These are phyloP conservation scores for Mobula birostris DNA, from an alignment of 2,113 vertebrate genomes.

Conservation along the genomic window DNA sequence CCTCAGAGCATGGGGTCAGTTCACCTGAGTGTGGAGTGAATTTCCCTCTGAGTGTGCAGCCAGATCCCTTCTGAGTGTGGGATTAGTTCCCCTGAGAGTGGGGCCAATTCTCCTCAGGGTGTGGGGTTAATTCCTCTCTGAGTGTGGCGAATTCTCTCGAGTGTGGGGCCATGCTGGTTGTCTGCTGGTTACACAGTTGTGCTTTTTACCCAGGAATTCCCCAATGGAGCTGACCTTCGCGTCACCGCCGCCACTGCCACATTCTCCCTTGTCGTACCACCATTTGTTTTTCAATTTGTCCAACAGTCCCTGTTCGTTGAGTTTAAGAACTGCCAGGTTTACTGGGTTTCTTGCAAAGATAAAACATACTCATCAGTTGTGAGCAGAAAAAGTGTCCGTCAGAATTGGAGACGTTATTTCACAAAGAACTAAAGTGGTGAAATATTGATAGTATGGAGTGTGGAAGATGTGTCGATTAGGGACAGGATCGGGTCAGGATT, in stretches of 20 bases:
- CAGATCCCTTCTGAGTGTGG: too few relatives aligned
- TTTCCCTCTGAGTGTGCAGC: too few relatives aligned
- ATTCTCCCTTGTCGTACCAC: slow-evolving; percentile 99
- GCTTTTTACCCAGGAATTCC: slow-evolving; percentile 76
- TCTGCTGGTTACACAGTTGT: slow-evolving; percentile 88
- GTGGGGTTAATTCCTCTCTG: too few relatives aligned
- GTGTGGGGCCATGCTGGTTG: neutral
- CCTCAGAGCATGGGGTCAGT: too few relatives aligned
- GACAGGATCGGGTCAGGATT: too few relatives aligned
- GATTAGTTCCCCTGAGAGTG: too few relatives aligned
- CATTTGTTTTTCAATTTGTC: slow-evolving; percentile 99
- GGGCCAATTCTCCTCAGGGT: too few relatives aligned
- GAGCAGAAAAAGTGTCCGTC: slow-evolving; percentile 72
- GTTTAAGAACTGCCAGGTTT: slow-evolving; percentile 99
- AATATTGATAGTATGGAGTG: neutral
- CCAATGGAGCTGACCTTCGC: slow-evolving; percentile 99
- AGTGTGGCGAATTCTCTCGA: too few relatives aligned
- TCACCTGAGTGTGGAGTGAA: too few relatives aligned
- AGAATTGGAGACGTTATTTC: slow-evolving; percentile 57
- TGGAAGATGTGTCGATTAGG: too few relatives aligned
- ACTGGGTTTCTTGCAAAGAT: slow-evolving; percentile 99
- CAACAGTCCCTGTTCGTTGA: slow-evolving; percentile 99
- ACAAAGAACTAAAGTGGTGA: neutral
- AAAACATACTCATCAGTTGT: slow-evolving; percentile 83
- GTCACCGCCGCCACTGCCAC: slow-evolving; percentile 99